These are phyloP conservation scores for Zophobas morio DNA, from an alignment of 1,140 invertebrate genomes.

Conservation along the genomic window DNA sequence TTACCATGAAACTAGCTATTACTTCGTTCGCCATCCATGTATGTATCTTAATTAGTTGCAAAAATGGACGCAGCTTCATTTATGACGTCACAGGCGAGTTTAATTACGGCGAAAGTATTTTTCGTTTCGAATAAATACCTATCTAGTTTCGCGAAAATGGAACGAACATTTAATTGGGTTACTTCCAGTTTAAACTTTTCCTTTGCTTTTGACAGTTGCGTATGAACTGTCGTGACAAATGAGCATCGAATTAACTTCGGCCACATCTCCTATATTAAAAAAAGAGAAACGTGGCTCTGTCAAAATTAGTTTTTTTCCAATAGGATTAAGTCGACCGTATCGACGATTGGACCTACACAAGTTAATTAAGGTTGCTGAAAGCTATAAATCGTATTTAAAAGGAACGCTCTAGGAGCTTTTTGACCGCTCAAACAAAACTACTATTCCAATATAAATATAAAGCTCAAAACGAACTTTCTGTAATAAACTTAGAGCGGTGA, in stretches of 20 bases:
- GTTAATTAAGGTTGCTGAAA: constrained; percentile 33
- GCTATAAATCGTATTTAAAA: constrained; percentile 33
- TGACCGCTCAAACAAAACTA: not conserved
- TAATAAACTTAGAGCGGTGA: not conserved
- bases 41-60: not conserved
- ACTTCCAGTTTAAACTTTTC: too few relatives aligned
- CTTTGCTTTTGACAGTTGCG: too few relatives aligned
- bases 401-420: not conserved
- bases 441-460: not conserved
- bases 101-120: too few relatives aligned
- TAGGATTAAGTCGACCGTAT: constrained; percentile 26
- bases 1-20: not conserved
- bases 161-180: too few relatives aligned
- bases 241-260: not conserved
- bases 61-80: not conserved
- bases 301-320: constrained; percentile 32
- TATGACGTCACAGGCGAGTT: not conserved
- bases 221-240: not conserved
- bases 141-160: too few relatives aligned
- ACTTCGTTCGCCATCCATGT: not conserved
- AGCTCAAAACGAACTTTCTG: not conserved
- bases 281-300: constrained; percentile 7
- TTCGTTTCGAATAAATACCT: too few relatives aligned
- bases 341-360: constrained; percentile 21
- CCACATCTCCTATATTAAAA: constrained; percentile 14